Percentiles rank a stretch among this genome's conserved stretches.
Conservation (phyloP, 30 jellyfish, hydroid and myxozoan genomes). For the Aurelia aurita complex sp. Pacific region DNA sequence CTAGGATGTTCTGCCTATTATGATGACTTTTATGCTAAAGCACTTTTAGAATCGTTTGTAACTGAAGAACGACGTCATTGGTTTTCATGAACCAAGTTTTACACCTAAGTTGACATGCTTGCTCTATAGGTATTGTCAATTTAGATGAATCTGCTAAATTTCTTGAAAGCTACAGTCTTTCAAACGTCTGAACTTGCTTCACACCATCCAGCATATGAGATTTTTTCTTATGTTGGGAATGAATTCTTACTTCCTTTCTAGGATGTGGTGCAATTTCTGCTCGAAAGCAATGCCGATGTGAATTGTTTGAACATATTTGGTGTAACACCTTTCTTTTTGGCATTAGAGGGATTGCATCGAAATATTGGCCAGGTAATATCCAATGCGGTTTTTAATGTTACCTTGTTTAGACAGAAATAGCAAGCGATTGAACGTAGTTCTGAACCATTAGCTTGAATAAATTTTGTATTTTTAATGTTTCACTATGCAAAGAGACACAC, state of each 20-base stretch:
- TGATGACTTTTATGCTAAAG: too few relatives aligned
- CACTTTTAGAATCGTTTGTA: too few relatives aligned
- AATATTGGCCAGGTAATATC: constrained; percentile 59
- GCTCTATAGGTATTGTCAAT: not conserved
- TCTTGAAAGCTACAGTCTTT: not conserved
- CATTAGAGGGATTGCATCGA: constrained; percentile 68
- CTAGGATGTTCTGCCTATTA: too few relatives aligned
- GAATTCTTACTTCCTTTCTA: not conserved
- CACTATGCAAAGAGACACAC: too few relatives aligned
- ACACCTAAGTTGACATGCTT: not conserved
- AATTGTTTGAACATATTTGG: constrained; percentile 70
- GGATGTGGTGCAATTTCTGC: constrained; percentile 60
- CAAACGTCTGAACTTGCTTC: not conserved
- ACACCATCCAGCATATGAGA: not conserved
- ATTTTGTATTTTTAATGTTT: too few relatives aligned
- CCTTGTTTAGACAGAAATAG: too few relatives aligned
- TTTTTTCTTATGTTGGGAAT: not conserved
- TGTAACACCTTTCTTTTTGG: constrained; percentile 73
- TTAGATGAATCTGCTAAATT: not conserved
- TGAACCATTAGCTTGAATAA: too few relatives aligned
- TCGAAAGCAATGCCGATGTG: constrained; percentile 73
- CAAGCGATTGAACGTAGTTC: too few relatives aligned
- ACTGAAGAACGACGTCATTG: too few relatives aligned
- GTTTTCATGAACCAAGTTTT: not conserved
- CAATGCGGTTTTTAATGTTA: too few relatives aligned